Conservation (phyloP, 1,140 invertebrate genomes). For the Atopsyche davidsoni region DNA sequence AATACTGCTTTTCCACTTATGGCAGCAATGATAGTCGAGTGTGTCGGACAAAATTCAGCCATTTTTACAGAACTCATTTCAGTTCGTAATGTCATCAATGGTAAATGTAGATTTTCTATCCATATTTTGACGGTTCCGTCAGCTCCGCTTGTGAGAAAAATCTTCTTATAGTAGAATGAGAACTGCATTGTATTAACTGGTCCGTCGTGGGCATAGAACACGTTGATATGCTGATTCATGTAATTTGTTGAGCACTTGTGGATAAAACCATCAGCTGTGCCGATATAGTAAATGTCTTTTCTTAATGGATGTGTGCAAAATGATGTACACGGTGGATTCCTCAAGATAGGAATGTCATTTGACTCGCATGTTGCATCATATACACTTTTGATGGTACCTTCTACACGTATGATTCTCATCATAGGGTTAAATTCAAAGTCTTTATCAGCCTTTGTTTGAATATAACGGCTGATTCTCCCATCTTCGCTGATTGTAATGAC, state of each 20-base stretch:
- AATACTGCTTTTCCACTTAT: conserved; percentile 63
- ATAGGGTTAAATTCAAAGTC: conserved; percentile 52
- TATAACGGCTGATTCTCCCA: conserved; percentile 52
- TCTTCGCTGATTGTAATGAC: conserved; percentile 52
- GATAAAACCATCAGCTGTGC: conserved; percentile 77
- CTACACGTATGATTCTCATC: conserved; percentile 56
- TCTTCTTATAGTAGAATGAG: conserved; percentile 68
- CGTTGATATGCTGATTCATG: conserved; percentile 60
- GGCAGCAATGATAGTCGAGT: conserved; percentile 75
- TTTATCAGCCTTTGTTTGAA: conserved; percentile 45
- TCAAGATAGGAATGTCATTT: conserved; percentile 48
- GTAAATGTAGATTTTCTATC: conserved; percentile 59
- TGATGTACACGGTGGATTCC: conserved; percentile 55
- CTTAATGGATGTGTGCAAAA: conserved; percentile 60
- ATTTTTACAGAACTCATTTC: conserved; percentile 55
- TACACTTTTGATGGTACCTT: conserved; percentile 57
- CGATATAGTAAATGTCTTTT: conserved; percentile 66
- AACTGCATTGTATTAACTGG: conserved; percentile 70
- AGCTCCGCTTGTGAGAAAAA: conserved; percentile 77
- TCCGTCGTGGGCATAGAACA: conserved; percentile 72
- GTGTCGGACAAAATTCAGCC: conserved; percentile 72
- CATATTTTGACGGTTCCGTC: conserved; percentile 76
- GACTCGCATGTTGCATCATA: conserved; percentile 41
- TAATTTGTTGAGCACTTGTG: conserved; percentile 67
- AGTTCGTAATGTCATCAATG: conserved; percentile 55